Evolutionary conservation across 2,113 vertebrate genomes (phyloP), one percentile per base, ranked within the genome.

Genomic region (Triplophysa dalaica): DNA sequence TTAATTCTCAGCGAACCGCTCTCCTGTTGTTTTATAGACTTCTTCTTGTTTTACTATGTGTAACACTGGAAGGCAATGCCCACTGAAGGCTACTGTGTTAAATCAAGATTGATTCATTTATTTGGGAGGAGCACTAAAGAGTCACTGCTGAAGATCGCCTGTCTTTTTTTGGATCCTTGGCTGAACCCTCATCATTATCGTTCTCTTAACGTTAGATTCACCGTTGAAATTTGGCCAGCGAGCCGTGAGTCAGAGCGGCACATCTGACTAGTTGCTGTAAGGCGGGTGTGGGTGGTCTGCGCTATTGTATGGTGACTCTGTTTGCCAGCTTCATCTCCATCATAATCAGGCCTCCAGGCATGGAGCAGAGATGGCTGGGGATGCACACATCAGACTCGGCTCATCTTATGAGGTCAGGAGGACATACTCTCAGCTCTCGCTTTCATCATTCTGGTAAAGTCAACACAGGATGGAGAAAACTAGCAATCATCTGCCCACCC

Each of bases 181-280:
- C 73, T 68, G 83, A 79, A 70, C 29, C 48, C 13, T 11, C 48
- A 7, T 56, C 4, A 62, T 80, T 72, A 77, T 78, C 70, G 19
- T 58, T 75, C 56, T 84, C 54, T 14, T 70, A 62, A 67, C 82
- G 70, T 72, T 38, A 76, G 72, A 81, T 64, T 66, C 45, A 76
- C 24, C 63, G 64, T 65, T 65, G 65, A 61, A 69, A 64, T 69
- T 66, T 74, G 41, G 43, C 62, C 75, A 60, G 58, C 24, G 21
- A 63, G 67, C 74, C 33, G 19, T 81, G 75, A 84, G 64, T 84
- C 63, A 77, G 61, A 72, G 52, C 21, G n/a, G 26, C 63, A 60
- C 43, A 65, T 61, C 75, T 43, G 52, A 63, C 60, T 72, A 26
- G 19, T 29, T 58, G 50, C 41, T 29, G 17, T 12, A 43, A 80